A percentile compares a stretch with the other conserved stretches of the same genome.
phyloP scores from a whole-genome alignment of 2,113 vertebrate genomes.

The Cettia cetti region DNA sequence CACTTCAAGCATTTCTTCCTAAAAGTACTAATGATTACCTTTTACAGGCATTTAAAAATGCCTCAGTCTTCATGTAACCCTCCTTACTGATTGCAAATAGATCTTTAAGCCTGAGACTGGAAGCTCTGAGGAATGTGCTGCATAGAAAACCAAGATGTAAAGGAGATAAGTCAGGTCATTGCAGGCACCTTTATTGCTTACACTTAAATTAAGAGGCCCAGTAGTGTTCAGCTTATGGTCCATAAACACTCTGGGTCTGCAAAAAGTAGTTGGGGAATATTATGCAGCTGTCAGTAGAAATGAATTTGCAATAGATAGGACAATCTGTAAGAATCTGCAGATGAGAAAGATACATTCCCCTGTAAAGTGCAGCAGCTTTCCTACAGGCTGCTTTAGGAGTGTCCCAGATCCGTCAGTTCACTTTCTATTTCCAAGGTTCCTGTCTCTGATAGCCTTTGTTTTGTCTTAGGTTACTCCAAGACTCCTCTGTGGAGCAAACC shows the following conservation, averaged over 20 bases:
- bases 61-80: neutral
- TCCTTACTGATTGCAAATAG: neutral
- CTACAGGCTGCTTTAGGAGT: neutral
- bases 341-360: neutral
- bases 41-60: neutral
- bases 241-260: neutral
- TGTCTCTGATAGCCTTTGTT: neutral
- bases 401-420: neutral
- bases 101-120: neutral
- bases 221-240: neutral
- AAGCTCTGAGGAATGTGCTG: neutral
- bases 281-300: neutral
- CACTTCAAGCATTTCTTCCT: neutral
- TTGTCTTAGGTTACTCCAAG: neutral
- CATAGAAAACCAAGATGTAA: neutral
- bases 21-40: neutral
- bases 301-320: neutral
- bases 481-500: neutral
- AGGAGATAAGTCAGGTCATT: neutral
- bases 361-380: neutral
- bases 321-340: neutral
- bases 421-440: neutral
- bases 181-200: neutral
- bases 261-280: neutral
- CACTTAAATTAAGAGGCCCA: neutral